These are phyloP conservation scores for Thecophora atra DNA, from an alignment of 2,888 invertebrate species.

Conservation along the genomic window DNA sequence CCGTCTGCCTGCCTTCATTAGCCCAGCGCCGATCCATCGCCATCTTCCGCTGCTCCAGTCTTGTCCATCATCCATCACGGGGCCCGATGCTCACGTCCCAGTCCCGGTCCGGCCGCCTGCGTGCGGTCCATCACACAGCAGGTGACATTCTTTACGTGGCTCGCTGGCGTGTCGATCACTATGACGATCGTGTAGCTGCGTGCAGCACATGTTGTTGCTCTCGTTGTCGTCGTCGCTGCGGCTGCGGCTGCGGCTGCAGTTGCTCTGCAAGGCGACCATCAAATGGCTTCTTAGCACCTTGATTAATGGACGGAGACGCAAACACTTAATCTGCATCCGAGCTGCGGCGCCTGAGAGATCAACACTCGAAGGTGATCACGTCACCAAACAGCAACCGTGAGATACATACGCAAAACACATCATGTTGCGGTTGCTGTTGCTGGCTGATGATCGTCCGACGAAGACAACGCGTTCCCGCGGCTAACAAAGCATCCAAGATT, in stretches of 20 bases:
- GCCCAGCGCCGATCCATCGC: conserved; percentile 18
- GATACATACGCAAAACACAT: conserved; percentile 26
- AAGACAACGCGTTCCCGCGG: neutral
- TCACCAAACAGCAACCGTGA: conserved; percentile 31
- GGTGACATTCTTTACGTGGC: conserved; percentile 53
- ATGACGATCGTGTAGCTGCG: conserved; percentile 15
- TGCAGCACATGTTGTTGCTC: conserved; percentile 5
- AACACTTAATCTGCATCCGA: conserved; percentile 63
- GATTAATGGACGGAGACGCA: conserved; percentile 63
- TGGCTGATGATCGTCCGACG: conserved; percentile 14
- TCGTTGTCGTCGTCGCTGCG: neutral
- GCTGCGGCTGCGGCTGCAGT: neutral
- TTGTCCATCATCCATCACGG: conserved; percentile 30
- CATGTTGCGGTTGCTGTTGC: neutral
- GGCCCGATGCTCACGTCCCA: neutral
- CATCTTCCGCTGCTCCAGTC: conserved; percentile 5
- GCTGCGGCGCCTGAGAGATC: conserved; percentile 56
- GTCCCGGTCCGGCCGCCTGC: conserved; percentile 37
- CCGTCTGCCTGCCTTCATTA: conserved; percentile 5
- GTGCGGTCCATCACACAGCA: conserved; percentile 53
- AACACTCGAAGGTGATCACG: conserved; percentile 34
- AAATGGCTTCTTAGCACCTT: conserved; percentile 40
- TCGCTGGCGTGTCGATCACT: conserved; percentile 19
- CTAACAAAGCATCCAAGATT: conserved; percentile 50
- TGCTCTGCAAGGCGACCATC: conserved; percentile 17